Conservation (phyloP, 1,140 invertebrate genomes). For the Cotesia vestalis region DNA sequence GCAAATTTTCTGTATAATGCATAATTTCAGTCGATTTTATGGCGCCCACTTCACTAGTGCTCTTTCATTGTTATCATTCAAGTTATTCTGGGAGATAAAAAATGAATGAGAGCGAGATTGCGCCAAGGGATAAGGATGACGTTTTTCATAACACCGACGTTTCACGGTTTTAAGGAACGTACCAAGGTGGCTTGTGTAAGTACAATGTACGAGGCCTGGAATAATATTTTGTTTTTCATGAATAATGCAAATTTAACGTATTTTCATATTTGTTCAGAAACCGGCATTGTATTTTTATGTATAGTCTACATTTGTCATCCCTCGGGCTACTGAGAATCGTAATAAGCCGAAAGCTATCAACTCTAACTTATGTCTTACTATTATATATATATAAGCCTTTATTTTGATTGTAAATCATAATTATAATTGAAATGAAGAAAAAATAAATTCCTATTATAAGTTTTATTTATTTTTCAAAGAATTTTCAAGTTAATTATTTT, state of each 20-base stretch:
- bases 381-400: no score
- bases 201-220: slow-evolving; percentile 18
- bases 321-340: no score
- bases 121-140: slow-evolving; percentile 20
- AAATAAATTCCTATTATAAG: no score
- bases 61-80: no score
- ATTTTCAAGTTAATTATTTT: no score
- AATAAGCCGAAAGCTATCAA: background rate
- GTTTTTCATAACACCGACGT: slow-evolving; percentile 32
- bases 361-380: no score
- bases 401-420: no score
- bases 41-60: no score
- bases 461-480: no score
- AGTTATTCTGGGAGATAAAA: background rate
- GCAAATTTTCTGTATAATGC: no score
- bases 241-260: slow-evolving; percentile 33
- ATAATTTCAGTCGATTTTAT: no score
- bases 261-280: slow-evolving; percentile 33
- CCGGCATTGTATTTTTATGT: background rate
- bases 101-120: slow-evolving; percentile 21
- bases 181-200: background rate
- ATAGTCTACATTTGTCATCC: slow-evolving; percentile 5
- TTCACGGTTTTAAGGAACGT: slow-evolving; percentile 27
- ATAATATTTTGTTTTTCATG: slow-evolving; percentile 37
- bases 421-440: no score